These are phyloP conservation scores for Triplophysa dalaica DNA, from an alignment of 2,113 vertebrate genomes.

Conservation along the genomic window DNA sequence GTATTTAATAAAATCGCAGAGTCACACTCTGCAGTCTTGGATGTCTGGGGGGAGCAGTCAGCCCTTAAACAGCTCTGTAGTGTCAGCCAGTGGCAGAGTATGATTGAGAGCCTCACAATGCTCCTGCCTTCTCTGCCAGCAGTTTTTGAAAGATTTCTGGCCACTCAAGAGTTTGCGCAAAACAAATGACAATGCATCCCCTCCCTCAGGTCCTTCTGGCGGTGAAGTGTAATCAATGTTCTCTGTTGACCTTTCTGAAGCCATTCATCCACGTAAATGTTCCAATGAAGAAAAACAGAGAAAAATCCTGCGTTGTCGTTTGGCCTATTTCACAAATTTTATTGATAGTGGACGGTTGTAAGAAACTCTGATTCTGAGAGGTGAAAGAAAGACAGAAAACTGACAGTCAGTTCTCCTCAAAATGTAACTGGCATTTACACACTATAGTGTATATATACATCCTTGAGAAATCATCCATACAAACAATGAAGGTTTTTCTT, in stretches of 20 bases:
- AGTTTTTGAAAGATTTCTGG: constrained; percentile 38
- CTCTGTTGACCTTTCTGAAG: constrained; percentile 30
- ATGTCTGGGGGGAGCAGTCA: constrained; percentile 6
- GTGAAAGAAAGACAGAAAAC: constrained; percentile 2
- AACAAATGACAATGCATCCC: constrained; percentile 38
- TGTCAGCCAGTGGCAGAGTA: constrained; percentile 31
- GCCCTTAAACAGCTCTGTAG: constrained; percentile 13
- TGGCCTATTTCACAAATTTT: constrained; percentile 23
- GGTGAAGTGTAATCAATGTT: constrained; percentile 36
- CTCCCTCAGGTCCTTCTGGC: background rate
- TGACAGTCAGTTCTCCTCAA: background rate
- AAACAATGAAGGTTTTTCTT: background rate
- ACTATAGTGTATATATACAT: too few species aligned
- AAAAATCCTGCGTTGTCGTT: constrained; percentile 6
- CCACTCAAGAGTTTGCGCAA: constrained; percentile 34
- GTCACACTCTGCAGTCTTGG: constrained; percentile 34
- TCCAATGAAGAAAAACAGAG: constrained; percentile 7
- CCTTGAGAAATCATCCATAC: background rate
- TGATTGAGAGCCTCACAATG: constrained; percentile 36
- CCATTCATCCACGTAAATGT: constrained; percentile 39
- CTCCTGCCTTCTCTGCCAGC: constrained; percentile 24
- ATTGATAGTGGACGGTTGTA: constrained; percentile 22
- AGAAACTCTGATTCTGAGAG: constrained; percentile 9
- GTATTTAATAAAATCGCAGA: constrained; percentile 23
- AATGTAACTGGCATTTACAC: background rate